A percentile compares a stretch with the other conserved stretches of the same genome.
phyloP scores from a whole-genome alignment of 92 coral and sea anemone species.

The Porites divaricata region DNA sequence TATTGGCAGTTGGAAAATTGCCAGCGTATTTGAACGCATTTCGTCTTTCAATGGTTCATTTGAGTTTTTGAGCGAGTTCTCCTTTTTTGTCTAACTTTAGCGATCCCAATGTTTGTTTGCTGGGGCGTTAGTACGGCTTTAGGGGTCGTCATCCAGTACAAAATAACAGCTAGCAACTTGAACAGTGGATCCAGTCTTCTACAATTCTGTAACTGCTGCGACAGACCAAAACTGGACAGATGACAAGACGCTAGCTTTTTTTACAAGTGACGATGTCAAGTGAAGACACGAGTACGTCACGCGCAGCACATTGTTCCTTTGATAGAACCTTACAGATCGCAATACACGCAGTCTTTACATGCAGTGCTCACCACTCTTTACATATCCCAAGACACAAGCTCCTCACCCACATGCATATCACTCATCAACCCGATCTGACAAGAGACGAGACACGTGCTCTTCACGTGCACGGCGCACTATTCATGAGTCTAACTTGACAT shows the following conservation, averaged over 20 bases:
- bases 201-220: constrained; percentile 76
- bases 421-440: too few relatives aligned
- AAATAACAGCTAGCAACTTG: constrained; percentile 77
- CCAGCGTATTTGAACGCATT: too few relatives aligned
- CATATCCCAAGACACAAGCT: too few relatives aligned
- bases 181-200: constrained; percentile 55
- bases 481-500: background rate
- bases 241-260: background rate
- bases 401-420: too few relatives aligned
- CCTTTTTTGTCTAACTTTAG: constrained; percentile 32
- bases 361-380: too few relatives aligned
- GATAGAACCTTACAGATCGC: too few relatives aligned
- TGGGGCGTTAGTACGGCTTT: constrained; percentile 83
- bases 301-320: too few relatives aligned
- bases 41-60: too few relatives aligned
- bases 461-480: background rate
- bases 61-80: background rate
- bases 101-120: constrained; percentile 86
- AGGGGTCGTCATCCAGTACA: constrained; percentile 83
- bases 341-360: too few relatives aligned
- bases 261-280: too few relatives aligned
- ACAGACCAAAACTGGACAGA: constrained; percentile 68
- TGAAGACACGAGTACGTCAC: too few relatives aligned
- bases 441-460: background rate
- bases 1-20: too few relatives aligned